Evolutionary conservation across 1,140 invertebrate genomes (phyloP).

Genomic region (Kradibia gibbosae): DNA sequence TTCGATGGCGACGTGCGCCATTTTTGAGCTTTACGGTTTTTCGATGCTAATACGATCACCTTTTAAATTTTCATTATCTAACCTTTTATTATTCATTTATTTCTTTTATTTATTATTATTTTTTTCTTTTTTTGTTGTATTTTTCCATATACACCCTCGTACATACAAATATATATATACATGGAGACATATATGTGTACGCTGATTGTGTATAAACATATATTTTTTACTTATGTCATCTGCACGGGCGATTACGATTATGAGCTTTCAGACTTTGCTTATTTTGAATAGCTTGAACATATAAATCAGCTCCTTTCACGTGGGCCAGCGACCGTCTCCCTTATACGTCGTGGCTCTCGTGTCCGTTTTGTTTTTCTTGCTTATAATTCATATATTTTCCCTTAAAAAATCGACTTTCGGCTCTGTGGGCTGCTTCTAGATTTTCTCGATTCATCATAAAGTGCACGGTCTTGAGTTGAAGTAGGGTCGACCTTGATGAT

Average conservation of each 20-base stretch:
- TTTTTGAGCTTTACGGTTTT: constrained; percentile 24
- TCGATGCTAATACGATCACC: constrained; percentile 35
- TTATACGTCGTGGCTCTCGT: constrained; percentile 55
- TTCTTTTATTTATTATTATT: constrained; percentile 30
- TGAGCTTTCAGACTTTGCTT: constrained; percentile 48
- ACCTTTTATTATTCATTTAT: constrained; percentile 24
- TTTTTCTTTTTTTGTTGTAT: constrained; percentile 34
- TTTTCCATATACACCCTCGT: not conserved
- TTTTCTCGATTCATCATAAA: constrained; percentile 50
- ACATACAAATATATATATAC: not conserved
- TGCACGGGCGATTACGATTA: constrained; percentile 52
- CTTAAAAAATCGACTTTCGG: constrained; percentile 48
- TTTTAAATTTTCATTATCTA: constrained; percentile 33
- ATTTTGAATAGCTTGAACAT: constrained; percentile 40
- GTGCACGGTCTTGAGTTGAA: constrained; percentile 40
- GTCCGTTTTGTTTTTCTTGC: constrained; percentile 44
- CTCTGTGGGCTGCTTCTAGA: constrained; percentile 49
- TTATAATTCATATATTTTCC: constrained; percentile 41
- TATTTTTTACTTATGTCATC: constrained; percentile 30
- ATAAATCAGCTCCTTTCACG: constrained; percentile 54
- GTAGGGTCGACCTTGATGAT: not conserved
- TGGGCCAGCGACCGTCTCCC: constrained; percentile 59
- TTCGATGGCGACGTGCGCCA: constrained; percentile 14
- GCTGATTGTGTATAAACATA: not conserved
- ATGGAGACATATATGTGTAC: not conserved